Conservation (phyloP, 2,113 vertebrate genomes). For the Malaclemys terrapin region DNA sequence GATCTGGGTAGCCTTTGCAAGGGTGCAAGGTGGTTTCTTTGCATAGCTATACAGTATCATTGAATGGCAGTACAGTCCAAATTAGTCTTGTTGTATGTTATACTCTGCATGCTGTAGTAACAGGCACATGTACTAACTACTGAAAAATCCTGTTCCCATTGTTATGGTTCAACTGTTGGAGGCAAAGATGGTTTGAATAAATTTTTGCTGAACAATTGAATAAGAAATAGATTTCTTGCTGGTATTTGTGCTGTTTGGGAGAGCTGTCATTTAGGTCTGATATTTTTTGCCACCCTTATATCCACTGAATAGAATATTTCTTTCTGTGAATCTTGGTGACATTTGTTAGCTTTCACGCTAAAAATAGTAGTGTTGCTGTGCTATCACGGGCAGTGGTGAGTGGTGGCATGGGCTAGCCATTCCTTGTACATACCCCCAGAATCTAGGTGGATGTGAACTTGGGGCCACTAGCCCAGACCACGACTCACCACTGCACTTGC, state of each 20-base stretch:
- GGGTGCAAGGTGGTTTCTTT: not conserved
- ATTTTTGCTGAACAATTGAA: not conserved
- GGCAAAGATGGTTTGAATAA: not conserved
- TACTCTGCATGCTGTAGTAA: not conserved
- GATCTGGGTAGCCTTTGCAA: no score
- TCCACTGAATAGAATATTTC: not conserved
- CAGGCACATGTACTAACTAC: not conserved
- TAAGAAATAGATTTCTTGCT: not conserved
- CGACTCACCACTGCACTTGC: not conserved
- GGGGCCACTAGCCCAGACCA: not conserved
- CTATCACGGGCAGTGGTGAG: not conserved
- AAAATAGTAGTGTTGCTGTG: not conserved
- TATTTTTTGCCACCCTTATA: not conserved
- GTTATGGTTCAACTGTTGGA: not conserved
- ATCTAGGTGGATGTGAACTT: not conserved
- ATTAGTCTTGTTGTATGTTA: not conserved
- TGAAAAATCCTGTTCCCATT: not conserved
- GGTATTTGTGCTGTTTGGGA: not conserved
- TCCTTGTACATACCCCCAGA: not conserved
- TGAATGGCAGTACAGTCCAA: not conserved
- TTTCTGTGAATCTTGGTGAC: not conserved
- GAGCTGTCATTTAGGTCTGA: not conserved
- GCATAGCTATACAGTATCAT: not conserved
- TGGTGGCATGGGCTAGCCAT: not conserved
- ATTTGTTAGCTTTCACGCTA: not conserved